phyloP scores from a whole-genome alignment of 2,797 vertebrate species.

The Sebastes glaucus region DNA sequence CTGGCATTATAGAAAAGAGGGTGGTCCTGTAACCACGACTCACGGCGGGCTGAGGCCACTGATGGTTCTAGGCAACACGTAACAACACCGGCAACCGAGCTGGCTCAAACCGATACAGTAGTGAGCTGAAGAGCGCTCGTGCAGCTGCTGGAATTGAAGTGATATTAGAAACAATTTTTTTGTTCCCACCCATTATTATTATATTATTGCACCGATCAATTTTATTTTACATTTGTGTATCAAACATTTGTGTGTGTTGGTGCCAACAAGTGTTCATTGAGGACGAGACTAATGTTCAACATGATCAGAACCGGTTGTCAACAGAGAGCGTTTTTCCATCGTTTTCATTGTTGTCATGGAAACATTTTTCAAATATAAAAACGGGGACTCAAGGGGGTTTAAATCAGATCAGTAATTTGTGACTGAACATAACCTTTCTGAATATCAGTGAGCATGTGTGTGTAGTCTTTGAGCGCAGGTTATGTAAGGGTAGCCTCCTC shows the following conservation, averaged over 20 bases:
- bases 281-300: not conserved
- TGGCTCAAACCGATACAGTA: too few relatives aligned
- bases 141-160: too few relatives aligned
- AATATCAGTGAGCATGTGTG: constrained; percentile 3
- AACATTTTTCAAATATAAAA: not conserved
- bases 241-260: not conserved
- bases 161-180: not conserved
- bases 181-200: not conserved
- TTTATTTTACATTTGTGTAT: too few relatives aligned
- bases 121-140: too few relatives aligned
- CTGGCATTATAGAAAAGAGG: too few relatives aligned
- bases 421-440: not conserved
- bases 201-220: not conserved
- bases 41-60: too few relatives aligned
- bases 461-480: constrained; percentile 19
- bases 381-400: not conserved
- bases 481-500: constrained; percentile 13
- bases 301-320: too few relatives aligned
- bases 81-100: too few relatives aligned
- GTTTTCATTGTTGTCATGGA: not conserved
- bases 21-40: too few relatives aligned
- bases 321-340: not conserved
- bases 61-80: too few relatives aligned
- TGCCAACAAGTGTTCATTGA: not conserved
- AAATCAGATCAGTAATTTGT: not conserved